These are phyloP conservation scores for Caiman crocodilus DNA, from an alignment of 2,797 vertebrate genomes.

Conservation along the genomic window DNA sequence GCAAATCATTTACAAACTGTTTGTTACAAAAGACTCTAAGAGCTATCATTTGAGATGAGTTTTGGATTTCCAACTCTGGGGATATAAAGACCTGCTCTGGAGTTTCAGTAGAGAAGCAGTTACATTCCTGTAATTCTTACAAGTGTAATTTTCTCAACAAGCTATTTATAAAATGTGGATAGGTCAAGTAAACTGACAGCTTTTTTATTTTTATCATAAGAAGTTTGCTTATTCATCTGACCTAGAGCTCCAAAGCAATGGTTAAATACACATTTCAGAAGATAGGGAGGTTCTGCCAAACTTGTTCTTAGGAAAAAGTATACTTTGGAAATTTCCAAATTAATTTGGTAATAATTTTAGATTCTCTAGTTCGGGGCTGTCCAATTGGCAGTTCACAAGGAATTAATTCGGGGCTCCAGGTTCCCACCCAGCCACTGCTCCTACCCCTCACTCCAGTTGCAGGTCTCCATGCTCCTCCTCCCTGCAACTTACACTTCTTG, in stretches of 20 bases:
- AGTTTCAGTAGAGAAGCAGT: neutral
- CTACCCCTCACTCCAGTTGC: too few species aligned
- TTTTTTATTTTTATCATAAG: neutral
- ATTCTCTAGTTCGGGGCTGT: too few species aligned
- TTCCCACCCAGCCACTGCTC: too few species aligned
- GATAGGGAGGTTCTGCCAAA: neutral
- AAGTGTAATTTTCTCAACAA: rapidly evolving
- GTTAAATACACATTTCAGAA: neutral
- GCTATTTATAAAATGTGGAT: neutral
- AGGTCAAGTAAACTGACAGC: neutral
- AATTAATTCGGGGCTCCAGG: too few species aligned
- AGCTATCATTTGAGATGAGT: neutral
- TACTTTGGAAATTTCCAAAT: neutral
- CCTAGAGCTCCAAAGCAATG: neutral
- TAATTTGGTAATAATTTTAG: neutral
- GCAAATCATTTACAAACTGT: neutral
- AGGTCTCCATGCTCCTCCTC: too few species aligned
- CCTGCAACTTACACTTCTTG: too few species aligned
- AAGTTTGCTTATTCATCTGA: neutral
- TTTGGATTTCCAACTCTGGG: neutral
- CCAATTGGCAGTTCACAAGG: too few species aligned
- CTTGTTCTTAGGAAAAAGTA: neutral
- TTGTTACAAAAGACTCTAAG: neutral
- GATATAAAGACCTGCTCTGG: neutral
- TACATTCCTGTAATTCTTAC: neutral